Conservation (phyloP, 2,888 invertebrate genomes). For the Spodoptera littoralis region DNA sequence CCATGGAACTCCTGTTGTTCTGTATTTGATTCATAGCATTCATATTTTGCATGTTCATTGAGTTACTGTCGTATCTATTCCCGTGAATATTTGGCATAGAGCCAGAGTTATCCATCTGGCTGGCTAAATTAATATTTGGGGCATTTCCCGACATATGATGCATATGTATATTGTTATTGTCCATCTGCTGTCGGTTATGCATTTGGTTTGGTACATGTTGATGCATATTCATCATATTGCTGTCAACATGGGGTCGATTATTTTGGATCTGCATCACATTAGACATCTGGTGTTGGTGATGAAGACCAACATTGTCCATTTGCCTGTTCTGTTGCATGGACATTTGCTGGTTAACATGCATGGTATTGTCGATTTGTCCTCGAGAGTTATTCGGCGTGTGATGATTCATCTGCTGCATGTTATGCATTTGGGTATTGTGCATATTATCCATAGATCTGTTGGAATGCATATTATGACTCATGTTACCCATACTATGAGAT, state of each 20-base stretch:
- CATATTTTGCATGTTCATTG: conserved; percentile 81
- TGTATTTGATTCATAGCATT: conserved; percentile 82
- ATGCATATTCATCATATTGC: conserved; percentile 81
- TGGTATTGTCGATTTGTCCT: conserved; percentile 78
- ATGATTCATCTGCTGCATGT: conserved; percentile 83
- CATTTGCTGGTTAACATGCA: conserved; percentile 84
- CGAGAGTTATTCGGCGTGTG: conserved; percentile 76
- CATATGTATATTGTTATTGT: conserved; percentile 82
- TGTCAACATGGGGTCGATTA: conserved; percentile 79
- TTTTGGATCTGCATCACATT: conserved; percentile 85
- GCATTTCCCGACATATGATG: conserved; percentile 81
- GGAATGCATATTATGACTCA: conserved; percentile 80
- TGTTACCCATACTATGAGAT: conserved; percentile 77
- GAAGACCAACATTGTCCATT: conserved; percentile 78
- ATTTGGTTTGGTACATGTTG: conserved; percentile 83
- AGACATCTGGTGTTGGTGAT: conserved; percentile 84
- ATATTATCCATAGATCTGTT: conserved; percentile 82
- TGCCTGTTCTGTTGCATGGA: conserved; percentile 81
- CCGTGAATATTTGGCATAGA: conserved; percentile 77
- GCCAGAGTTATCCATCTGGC: conserved; percentile 79
- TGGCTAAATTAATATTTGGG: conserved; percentile 74
- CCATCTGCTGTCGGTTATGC: conserved; percentile 82
- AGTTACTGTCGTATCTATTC: conserved; percentile 81
- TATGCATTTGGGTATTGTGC: conserved; percentile 81
- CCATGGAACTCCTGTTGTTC: conserved; percentile 80